Evolutionary conservation across 2,113 vertebrate species (phyloP), one percentile per base, ranked within the genome.

Genomic region (Hippocampus zosterae): DNA sequence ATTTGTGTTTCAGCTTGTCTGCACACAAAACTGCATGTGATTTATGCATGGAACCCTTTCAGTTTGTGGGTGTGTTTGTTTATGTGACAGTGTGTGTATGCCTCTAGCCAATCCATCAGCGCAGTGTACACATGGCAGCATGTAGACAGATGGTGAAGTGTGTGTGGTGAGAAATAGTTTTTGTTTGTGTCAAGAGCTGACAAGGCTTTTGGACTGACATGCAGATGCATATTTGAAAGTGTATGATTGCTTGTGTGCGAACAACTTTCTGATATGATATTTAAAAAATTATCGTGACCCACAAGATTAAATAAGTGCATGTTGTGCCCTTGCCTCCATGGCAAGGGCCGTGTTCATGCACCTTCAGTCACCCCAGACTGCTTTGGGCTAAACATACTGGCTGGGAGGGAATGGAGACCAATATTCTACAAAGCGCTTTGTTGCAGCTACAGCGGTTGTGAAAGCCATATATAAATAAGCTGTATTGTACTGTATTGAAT

Each of bases 361-460:
- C 78, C 69, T 84, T 86, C 84, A 84, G 65, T 85, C 83, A 84
- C 57, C 42, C 64, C 71, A 79, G 79, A 84, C 59, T 65, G 74
- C 76, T 78, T 77, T 67, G 81, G 80, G 76, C 75, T 78, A 74
- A 77, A 83, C 78, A 81, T 84, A 71, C 52, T 21, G n/a, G 41
- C 67, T 44, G 64, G 63, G 68, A 59, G 59, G 55, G 69, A 37
- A 73, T 53, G 73, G 9, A 44, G 42, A 44, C 33, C 5, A 37
- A 37, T 37, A 37, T 37, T 37, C 33, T 37, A 37, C 5, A 37
- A 37, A 37, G 33, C 33, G 33, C 33, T 37, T 37, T 37, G 33
- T 37, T 5, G 33, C 33, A 37, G 5, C 33, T 37, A 5, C 33
- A 37, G 5, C 33, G 5, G 33, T 37, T 37, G 33, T 37, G 33